Conservation (phyloP, 1,140 invertebrate genomes). For the Telenomus remus region DNA sequence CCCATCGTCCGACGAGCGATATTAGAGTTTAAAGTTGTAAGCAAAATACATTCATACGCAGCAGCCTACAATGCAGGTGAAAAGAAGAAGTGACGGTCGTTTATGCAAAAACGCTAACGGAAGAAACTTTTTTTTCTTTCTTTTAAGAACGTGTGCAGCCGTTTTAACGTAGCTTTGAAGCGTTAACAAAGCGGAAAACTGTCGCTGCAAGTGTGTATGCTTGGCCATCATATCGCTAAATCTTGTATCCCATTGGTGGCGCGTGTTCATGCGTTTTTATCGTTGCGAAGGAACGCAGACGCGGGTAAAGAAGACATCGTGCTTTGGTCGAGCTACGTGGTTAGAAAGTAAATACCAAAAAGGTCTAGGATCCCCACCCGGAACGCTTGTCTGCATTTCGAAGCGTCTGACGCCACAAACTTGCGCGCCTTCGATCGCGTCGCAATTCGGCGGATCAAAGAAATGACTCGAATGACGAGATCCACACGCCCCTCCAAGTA, state of each 20-base stretch:
- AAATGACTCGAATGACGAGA: constrained; percentile 11
- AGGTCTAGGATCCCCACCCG: constrained; percentile 26
- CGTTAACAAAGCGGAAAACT: constrained; percentile 54
- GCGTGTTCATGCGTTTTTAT: constrained; percentile 16
- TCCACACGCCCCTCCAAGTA: neutral
- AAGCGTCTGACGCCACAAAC: constrained; percentile 40
- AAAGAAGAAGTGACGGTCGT: constrained; percentile 3
- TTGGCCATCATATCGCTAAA: constrained; percentile 21
- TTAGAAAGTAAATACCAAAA: constrained; percentile 59
- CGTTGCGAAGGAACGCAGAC: neutral
- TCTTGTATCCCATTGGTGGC: constrained; percentile 12
- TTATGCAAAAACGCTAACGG: neutral
- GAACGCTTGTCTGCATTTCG: constrained; percentile 58
- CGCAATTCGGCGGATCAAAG: constrained; percentile 19
- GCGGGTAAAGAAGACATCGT: constrained; percentile 11
- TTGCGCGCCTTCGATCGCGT: constrained; percentile 26
- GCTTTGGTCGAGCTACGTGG: constrained; percentile 51
- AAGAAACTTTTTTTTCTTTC: constrained; percentile 5
- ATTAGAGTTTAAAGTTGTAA: constrained; percentile 49
- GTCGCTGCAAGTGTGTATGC: constrained; percentile 44
- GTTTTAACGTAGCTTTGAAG: constrained; percentile 46
- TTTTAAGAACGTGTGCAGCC: constrained; percentile 24
- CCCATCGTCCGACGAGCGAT: constrained; percentile 22
- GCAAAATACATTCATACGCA: constrained; percentile 22
- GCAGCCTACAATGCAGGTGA: neutral